A percentile compares a stretch with the other conserved stretches of the same genome.
phyloP scores from a whole-genome alignment of 1,140 invertebrate species.

The Pseudomyrmex sp. region DNA sequence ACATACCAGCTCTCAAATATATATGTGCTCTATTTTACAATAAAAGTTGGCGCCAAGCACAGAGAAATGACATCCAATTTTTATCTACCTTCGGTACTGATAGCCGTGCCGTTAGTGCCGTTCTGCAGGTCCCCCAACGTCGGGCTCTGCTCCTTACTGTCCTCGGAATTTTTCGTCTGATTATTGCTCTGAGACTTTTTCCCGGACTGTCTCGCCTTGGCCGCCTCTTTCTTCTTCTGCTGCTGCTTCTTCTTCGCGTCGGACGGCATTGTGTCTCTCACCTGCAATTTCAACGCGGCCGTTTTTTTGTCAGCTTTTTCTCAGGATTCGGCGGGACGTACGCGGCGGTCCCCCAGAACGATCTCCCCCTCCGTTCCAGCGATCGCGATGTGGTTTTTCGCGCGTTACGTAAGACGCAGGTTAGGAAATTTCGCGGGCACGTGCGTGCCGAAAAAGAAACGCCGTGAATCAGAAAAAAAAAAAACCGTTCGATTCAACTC shows the following conservation, averaged over 20 bases:
- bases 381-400: background rate
- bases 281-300: slow-evolving; percentile 48
- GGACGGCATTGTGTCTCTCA: slow-evolving; percentile 92
- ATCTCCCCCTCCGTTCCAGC: background rate
- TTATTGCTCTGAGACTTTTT: slow-evolving; percentile 84
- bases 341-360: background rate
- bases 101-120: slow-evolving; percentile 81
- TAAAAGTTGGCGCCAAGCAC: background rate
- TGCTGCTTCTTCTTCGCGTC: slow-evolving; percentile 99
- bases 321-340: background rate
- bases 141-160: slow-evolving; percentile 86
- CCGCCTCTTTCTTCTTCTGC: slow-evolving; percentile 98
- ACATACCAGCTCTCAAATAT: too few species aligned
- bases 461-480: slow-evolving; percentile 16
- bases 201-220: slow-evolving; percentile 91
- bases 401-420: slow-evolving; percentile 63
- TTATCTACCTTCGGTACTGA: slow-evolving; percentile 85
- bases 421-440: slow-evolving; percentile 55
- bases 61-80: background rate
- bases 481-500: background rate
- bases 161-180: slow-evolving; percentile 83
- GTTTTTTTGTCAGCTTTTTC: background rate
- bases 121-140: slow-evolving; percentile 75
- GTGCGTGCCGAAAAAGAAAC: background rate
- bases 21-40: background rate